These are phyloP conservation scores for Paradisaea rubra DNA, from an alignment of 2,113 vertebrate genomes.

Conservation along the genomic window DNA sequence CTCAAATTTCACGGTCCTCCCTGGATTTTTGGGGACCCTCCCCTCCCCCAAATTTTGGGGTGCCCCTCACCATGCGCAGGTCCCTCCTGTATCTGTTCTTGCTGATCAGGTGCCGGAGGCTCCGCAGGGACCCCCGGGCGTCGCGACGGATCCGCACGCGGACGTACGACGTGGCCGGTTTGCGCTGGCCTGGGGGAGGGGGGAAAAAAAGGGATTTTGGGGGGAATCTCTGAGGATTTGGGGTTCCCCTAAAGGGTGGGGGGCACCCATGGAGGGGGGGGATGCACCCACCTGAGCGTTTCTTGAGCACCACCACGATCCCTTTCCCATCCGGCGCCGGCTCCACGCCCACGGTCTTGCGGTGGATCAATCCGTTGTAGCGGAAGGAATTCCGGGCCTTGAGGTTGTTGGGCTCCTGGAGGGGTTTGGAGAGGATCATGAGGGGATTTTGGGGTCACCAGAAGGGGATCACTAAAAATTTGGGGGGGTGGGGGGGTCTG, in stretches of 20 bases:
- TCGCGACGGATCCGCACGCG: background rate
- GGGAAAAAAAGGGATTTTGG: background rate
- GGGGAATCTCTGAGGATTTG: rapidly evolving
- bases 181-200: background rate
- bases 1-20: background rate
- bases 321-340: background rate
- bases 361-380: background rate
- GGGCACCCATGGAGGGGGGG: background rate
- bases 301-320: background rate
- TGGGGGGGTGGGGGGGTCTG: too few species aligned
- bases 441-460: too few species aligned
- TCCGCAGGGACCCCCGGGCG: background rate
- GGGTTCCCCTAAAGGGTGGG: rapidly evolving
- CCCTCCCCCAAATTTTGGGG: rapidly evolving
- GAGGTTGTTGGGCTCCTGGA: background rate
- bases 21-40: too few species aligned
- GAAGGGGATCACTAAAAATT: background rate
- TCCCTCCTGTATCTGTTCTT: background rate
- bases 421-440: too few species aligned
- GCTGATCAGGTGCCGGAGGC: background rate
- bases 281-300: background rate
- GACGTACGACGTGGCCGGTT: background rate
- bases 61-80: background rate
- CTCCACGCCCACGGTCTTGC: background rate
- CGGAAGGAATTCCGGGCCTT: background rate